A percentile compares a stretch with the other conserved stretches of the same genome.
Conservation (phyloP, 2,888 invertebrate species). For the Cantharis nigra region DNA sequence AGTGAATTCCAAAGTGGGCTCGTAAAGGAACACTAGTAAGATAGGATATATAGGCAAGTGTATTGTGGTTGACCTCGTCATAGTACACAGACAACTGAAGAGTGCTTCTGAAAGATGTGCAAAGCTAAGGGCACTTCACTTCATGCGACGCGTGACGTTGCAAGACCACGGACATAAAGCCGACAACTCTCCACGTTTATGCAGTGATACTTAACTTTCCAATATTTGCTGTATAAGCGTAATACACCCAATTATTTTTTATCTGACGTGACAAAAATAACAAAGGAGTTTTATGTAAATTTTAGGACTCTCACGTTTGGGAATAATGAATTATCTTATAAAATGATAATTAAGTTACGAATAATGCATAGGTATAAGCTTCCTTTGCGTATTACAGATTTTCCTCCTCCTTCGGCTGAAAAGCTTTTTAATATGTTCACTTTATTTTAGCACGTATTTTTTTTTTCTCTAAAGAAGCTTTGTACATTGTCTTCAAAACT, state of each 20-base stretch:
- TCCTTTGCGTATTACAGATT: not conserved
- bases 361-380: slow-evolving; percentile 2
- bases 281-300: slow-evolving; percentile 4
- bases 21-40: slow-evolving; percentile 18
- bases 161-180: slow-evolving; percentile 47
- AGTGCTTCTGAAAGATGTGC: slow-evolving; percentile 44
- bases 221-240: slow-evolving; percentile 39
- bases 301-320: slow-evolving; percentile 24
- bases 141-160: slow-evolving; percentile 48
- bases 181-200: slow-evolving; percentile 40
- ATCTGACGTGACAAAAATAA: slow-evolving; percentile 9
- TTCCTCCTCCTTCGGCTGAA: not conserved
- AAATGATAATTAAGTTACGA: not conserved
- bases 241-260: slow-evolving; percentile 45
- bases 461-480: not conserved
- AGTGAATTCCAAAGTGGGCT: slow-evolving; percentile 17
- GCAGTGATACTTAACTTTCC: slow-evolving; percentile 29
- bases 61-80: slow-evolving; percentile 47
- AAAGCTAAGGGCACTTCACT: slow-evolving; percentile 46
- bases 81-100: slow-evolving; percentile 44
- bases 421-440: not conserved
- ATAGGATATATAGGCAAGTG: slow-evolving; percentile 31
- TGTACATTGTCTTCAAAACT: not conserved
- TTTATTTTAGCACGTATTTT: not conserved
- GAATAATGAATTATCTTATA: slow-evolving; percentile 9